Conservation (phyloP, 2,888 invertebrate species). For the Cryptocephalus moraei region DNA sequence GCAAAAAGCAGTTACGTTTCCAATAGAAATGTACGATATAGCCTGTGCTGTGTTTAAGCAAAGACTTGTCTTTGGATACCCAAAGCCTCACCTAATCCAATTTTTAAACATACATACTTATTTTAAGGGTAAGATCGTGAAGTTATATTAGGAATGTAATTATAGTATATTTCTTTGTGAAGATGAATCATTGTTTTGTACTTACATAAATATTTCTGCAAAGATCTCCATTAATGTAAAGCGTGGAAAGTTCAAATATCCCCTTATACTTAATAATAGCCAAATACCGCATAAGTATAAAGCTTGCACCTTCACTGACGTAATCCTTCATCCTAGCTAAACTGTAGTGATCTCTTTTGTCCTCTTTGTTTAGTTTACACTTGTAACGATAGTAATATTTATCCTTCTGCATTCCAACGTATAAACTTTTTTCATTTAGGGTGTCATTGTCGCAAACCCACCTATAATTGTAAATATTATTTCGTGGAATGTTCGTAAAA, state of each 20-base stretch:
- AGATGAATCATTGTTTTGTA: neutral
- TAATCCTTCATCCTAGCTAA: slow-evolving; percentile 42
- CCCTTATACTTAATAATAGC: slow-evolving; percentile 46
- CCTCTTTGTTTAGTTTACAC: slow-evolving; percentile 39
- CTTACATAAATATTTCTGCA: slow-evolving; percentile 53
- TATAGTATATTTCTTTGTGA: too few species aligned
- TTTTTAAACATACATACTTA: too few species aligned
- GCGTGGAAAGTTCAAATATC: slow-evolving; percentile 43
- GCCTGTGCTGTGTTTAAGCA: too few species aligned
- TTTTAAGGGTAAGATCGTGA: too few species aligned
- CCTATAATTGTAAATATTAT: neutral
- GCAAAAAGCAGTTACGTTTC: too few species aligned
- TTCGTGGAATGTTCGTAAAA: neutral
- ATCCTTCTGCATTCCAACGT: slow-evolving; percentile 44
- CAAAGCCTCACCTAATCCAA: too few species aligned
- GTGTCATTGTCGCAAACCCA: slow-evolving; percentile 16
- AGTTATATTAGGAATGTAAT: too few species aligned
- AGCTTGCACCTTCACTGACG: slow-evolving; percentile 52
- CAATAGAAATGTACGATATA: too few species aligned
- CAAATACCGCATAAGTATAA: slow-evolving; percentile 50
- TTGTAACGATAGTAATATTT: slow-evolving; percentile 46
- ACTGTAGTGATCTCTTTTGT: slow-evolving; percentile 43
- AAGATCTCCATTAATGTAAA: slow-evolving; percentile 49
- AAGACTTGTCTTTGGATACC: too few species aligned
- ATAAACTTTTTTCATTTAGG: slow-evolving; percentile 44